A percentile compares a stretch with the other conserved stretches of the same genome.
Conservation (phyloP, 53 echinoderm and acorn worm species). For the Luidia sarsii region DNA sequence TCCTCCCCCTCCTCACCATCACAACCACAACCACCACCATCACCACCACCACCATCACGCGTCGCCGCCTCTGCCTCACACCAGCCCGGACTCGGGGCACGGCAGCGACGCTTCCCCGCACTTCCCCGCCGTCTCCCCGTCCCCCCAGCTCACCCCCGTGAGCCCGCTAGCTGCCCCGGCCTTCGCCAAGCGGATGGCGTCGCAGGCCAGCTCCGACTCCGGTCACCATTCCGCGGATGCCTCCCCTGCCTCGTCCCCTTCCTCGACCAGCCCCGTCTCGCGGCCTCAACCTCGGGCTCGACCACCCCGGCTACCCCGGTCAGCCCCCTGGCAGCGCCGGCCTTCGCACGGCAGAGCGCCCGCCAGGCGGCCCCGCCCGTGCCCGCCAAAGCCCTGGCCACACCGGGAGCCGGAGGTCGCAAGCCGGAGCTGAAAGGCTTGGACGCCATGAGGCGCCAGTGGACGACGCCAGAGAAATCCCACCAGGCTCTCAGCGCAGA, state of each 20-base stretch:
- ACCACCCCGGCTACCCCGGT: background rate
- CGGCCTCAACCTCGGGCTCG: too few relatives aligned
- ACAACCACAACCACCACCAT: too few relatives aligned
- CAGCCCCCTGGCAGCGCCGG: constrained; percentile 22
- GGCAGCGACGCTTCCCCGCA: constrained; percentile 3
- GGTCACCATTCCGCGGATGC: background rate
- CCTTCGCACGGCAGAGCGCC: constrained; percentile 19
- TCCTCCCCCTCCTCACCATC: constrained; percentile 10
- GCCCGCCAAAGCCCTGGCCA: constrained; percentile 7
- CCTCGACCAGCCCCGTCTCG: constrained; percentile 8
- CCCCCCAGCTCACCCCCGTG: background rate
- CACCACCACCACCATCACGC: background rate
- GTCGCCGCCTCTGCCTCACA: background rate
- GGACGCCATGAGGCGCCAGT: constrained; percentile 22
- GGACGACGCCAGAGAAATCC: constrained; percentile 37
- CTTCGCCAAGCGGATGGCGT: background rate
- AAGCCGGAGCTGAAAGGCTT: background rate
- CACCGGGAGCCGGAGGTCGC: too few relatives aligned
- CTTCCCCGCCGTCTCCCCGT: background rate
- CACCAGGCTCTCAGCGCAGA: too few relatives aligned
- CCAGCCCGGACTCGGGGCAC: background rate
- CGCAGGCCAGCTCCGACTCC: constrained; percentile 4
- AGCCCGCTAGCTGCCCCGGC: constrained; percentile 31
- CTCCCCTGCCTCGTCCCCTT: background rate
- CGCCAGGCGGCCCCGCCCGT: constrained; percentile 5